Percentiles rank a stretch among this genome's conserved stretches.
Conservation (phyloP, 92 coral and sea anemone species). For the Montipora capitata region DNA sequence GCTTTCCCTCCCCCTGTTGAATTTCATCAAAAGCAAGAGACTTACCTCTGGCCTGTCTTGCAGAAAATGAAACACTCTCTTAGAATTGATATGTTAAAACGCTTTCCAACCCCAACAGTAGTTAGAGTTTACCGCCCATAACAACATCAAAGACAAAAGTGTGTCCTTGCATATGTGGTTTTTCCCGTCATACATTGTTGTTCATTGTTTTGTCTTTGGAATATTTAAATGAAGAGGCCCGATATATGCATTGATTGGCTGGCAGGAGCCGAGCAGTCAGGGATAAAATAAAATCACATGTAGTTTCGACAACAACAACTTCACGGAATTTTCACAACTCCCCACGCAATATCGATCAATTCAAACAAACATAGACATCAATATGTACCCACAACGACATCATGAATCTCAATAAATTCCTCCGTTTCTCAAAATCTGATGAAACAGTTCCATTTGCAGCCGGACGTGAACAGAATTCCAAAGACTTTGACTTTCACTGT, state of each 20-base stretch:
- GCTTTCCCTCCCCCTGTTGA: constrained; percentile 7
- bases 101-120: constrained; percentile 8
- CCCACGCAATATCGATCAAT: background rate
- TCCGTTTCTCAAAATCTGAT: background rate
- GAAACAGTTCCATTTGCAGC: background rate
- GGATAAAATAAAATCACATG: constrained; percentile 27
- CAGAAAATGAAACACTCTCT: background rate
- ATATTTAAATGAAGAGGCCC: constrained; percentile 41
- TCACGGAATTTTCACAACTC: constrained; percentile 9
- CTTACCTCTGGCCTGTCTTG: constrained; percentile 29
- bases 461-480: background rate
- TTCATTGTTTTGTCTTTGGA: constrained; percentile 50
- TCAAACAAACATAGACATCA: constrained; percentile 3
- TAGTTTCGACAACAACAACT: constrained; percentile 53
- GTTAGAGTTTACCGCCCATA: constrained; percentile 35
- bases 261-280: constrained; percentile 9
- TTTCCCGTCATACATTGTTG: constrained; percentile 36
- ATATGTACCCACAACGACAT: background rate
- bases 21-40: background rate
- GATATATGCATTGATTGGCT: constrained; percentile 26
- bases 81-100: background rate
- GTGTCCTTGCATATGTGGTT: constrained; percentile 22
- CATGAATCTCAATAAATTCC: background rate
- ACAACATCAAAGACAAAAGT: constrained; percentile 17
- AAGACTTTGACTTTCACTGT: no score